phyloP scores from a whole-genome alignment of 2,888 invertebrate genomes.

The Matsumyia berberina region DNA sequence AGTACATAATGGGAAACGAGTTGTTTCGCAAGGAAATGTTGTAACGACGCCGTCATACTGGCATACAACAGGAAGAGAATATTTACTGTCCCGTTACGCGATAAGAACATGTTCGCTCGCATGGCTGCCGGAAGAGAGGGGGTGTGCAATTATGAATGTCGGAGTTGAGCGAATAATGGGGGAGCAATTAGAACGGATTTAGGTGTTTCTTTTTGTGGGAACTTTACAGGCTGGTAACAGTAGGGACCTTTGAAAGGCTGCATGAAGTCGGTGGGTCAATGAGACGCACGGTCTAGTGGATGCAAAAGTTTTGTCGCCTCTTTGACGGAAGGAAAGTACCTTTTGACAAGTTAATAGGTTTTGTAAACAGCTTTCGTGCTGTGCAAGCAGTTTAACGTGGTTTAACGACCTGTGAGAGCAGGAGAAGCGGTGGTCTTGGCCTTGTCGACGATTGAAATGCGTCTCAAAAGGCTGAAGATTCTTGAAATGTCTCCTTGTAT shows the following conservation, averaged over 20 bases:
- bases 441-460: too few species aligned
- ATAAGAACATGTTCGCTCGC: conserved; percentile 8
- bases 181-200: conserved; percentile 6
- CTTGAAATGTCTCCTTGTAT: too few species aligned
- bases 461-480: too few species aligned
- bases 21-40: conserved; percentile 53
- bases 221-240: conserved; percentile 13
- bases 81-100: conserved; percentile 58
- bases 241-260: conserved; percentile 11
- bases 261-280: conserved; percentile 5
- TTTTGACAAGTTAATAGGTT: too few species aligned
- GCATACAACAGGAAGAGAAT: conserved; percentile 47
- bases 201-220: conserved; percentile 26
- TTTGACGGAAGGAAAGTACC: background rate
- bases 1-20: conserved; percentile 59
- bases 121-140: background rate
- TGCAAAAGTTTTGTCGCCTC: background rate
- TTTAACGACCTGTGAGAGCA: too few species aligned
- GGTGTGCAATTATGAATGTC: conserved; percentile 49
- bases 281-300: conserved; percentile 1
- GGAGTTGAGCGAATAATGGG: conserved; percentile 28
- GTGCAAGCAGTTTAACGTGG: too few species aligned
- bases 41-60: conserved; percentile 10
- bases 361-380: too few species aligned
- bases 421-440: too few species aligned